Percentiles rank a stretch among this genome's conserved stretches.
Conservation (phyloP, 1,140 invertebrate genomes). For the Gryllus bimaculatus region DNA sequence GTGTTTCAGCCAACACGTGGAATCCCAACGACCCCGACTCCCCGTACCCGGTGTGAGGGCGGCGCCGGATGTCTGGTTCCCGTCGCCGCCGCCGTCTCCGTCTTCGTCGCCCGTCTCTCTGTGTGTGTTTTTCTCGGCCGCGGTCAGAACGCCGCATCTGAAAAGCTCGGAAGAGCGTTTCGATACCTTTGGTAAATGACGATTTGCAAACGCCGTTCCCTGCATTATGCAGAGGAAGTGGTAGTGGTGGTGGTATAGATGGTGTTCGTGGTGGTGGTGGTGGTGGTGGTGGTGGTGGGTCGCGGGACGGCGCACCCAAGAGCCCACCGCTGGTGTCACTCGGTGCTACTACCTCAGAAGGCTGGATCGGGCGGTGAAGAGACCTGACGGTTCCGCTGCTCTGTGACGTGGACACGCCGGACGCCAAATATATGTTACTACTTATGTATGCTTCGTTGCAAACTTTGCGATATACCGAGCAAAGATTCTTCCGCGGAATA, state of each 20-base stretch:
- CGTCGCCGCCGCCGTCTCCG: background rate
- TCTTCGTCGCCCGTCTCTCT: background rate
- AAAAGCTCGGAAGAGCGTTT: too few relatives aligned
- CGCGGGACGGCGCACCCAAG: too few relatives aligned
- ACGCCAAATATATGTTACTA: background rate
- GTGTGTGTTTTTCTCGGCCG: too few relatives aligned
- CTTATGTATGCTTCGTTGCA: conserved; percentile 1
- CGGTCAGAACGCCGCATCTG: too few relatives aligned
- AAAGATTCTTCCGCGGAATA: background rate
- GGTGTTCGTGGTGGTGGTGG: background rate
- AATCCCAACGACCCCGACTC: background rate
- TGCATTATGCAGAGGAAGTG: too few relatives aligned
- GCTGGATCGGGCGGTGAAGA: background rate
- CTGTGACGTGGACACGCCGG: background rate
- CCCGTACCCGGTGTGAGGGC: background rate
- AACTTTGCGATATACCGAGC: background rate
- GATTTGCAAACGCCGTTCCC: too few relatives aligned
- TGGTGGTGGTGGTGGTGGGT: background rate
- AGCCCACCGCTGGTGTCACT: background rate
- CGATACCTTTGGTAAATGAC: too few relatives aligned
- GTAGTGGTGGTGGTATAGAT: too few relatives aligned
- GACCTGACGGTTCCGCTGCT: background rate
- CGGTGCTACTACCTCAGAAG: conserved; percentile 2
- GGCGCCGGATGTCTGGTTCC: background rate
- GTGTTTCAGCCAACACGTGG: background rate